Percentiles rank a stretch among this genome's conserved stretches.
These are phyloP conservation scores for Cercopithecus diana DNA, from an alignment of 2,797 vertebrate genomes.

Conservation along the genomic window DNA sequence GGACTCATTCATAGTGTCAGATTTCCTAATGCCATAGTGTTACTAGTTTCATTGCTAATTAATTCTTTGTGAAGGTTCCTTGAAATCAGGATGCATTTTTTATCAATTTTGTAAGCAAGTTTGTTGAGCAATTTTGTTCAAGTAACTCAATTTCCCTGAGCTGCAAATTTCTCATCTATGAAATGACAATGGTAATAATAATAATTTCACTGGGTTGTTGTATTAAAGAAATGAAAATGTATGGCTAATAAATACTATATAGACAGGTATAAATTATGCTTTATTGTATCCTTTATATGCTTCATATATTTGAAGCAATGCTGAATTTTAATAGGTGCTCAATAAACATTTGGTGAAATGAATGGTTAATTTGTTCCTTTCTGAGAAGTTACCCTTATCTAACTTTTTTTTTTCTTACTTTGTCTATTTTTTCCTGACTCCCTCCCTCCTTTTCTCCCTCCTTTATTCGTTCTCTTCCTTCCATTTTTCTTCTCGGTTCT, in stretches of 20 bases:
- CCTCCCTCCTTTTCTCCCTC: not conserved
- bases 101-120: not conserved
- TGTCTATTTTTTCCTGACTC: not conserved
- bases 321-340: not conserved
- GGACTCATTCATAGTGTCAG: not conserved
- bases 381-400: not conserved
- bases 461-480: not conserved
- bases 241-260: not conserved
- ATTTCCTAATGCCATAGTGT: not conserved
- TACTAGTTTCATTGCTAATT: not conserved
- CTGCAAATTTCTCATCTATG: not conserved
- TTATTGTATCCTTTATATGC: not conserved
- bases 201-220: not conserved
- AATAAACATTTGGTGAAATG: not conserved
- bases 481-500: not conserved
- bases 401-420: not conserved
- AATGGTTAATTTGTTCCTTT: constrained; percentile 20
- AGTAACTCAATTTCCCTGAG: not conserved
- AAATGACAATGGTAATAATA: not conserved
- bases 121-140: not conserved
- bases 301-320: constrained; percentile 2
- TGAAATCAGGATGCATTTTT: constrained; percentile 26
- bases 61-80: not conserved
- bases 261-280: not conserved
- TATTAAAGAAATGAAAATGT: constrained; percentile 29